These are phyloP conservation scores for Cyanocitta stelleri DNA, from an alignment of 2,113 vertebrate species.

Conservation along the genomic window DNA sequence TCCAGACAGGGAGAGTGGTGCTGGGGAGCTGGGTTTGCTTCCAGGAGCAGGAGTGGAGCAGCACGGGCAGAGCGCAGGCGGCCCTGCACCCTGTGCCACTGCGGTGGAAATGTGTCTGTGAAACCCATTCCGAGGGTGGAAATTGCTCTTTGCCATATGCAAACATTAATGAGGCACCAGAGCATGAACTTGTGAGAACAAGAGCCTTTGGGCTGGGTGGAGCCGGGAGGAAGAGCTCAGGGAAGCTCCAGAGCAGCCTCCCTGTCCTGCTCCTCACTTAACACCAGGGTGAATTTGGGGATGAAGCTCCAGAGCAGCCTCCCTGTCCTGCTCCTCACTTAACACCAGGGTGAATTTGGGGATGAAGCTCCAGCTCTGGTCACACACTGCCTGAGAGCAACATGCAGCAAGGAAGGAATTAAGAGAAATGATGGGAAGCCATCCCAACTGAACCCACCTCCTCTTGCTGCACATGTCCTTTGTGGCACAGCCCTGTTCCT, in stretches of 20 bases:
- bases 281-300: neutral
- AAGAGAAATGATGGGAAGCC: neutral
- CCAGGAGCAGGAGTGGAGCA: neutral
- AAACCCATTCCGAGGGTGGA: neutral
- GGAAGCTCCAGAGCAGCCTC: neutral
- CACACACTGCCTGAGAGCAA: neutral
- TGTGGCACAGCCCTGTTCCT: neutral
- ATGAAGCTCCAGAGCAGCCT: too few species aligned
- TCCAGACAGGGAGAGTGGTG: neutral
- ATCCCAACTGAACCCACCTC: neutral
- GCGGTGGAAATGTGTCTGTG: neutral
- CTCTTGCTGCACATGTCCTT: neutral
- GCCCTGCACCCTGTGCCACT: neutral
- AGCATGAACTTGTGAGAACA: neutral
- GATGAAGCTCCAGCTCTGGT: neutral
- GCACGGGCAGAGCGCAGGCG: neutral
- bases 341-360: neutral
- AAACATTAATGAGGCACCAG: neutral
- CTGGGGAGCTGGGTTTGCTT: neutral
- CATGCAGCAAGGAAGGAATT: neutral
- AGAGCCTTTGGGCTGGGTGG: neutral
- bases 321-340: too few species aligned
- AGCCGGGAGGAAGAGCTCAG: neutral
- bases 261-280: neutral
- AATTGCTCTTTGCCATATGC: neutral